Base-by-base conservation (phyloP, 2,888 invertebrate genomes). In the Temnothorax rugatulus region DNA sequence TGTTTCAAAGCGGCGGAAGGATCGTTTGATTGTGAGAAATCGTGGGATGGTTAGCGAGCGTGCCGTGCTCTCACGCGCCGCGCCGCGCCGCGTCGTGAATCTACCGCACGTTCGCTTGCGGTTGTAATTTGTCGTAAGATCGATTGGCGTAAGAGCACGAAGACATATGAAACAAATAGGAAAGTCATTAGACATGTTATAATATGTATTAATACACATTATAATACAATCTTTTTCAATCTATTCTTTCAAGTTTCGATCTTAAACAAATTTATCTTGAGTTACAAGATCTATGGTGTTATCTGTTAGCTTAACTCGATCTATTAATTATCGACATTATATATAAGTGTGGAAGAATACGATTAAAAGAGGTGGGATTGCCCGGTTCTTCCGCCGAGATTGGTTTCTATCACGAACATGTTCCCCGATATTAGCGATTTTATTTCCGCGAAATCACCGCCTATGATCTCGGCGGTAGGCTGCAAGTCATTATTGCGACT, bases 21-120 rank as follows among this genome's bases (percentile, higher is more conserved):
- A 57, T 41, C 81, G 63, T 59, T 74, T 82, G 86, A 84, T 88
- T 86, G 84, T 86, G 86, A 88, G 86, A 88, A 82, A 88, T 88
- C 83, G 88, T 57, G 66, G 83, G 83, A 88, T 21, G 68, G 54
- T 85, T 84, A 71, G 74, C 71, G 88, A 75, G 52, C 82, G 82
- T 54, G 68, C 21, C 59, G 59, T 18, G 75, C 50, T 75, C 68
- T 61, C 73, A 64, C 64, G 54, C 63, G 75, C 61, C 34, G 34
- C 34, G 34, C 34, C 5, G 64, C 71, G 68, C 63, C 44, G 81
- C 38, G 81, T 69, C 41, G 83, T 25, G 64, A 63, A 77, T 77
- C 66, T 38, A 13, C 64, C 41, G 25, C 66, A 44, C 66, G 41
- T 41, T 77, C 76, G 18, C 21, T 52, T 13, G 66, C 11, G n/a